Conservation (phyloP, 2,797 vertebrate species). For the Hipposideros larvatus region DNA sequence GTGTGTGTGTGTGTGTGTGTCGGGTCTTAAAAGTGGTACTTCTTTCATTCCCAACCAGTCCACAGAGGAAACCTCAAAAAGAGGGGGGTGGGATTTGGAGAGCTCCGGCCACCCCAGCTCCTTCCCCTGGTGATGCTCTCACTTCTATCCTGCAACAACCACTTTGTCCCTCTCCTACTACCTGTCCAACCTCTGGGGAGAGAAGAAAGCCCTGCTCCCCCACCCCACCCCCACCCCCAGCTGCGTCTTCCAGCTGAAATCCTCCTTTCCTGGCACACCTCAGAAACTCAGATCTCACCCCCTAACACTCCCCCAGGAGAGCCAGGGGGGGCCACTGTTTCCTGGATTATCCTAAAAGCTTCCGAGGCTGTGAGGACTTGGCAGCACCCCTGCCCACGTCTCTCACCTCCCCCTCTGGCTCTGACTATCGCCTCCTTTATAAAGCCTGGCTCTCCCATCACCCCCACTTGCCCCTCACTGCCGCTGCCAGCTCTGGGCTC, state of each 20-base stretch:
- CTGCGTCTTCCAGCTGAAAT: conserved; percentile 63
- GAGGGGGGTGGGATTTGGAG: not conserved
- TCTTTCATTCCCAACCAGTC: conserved; percentile 42
- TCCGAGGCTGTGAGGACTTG: conserved; percentile 81
- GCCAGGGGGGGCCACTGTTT: conserved; percentile 72
- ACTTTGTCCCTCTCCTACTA: conserved; percentile 32
- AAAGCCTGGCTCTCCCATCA: conserved; percentile 67
- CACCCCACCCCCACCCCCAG: not conserved
- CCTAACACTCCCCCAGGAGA: conserved; percentile 64
- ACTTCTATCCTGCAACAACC: not conserved
- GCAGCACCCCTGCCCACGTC: conserved; percentile 70
- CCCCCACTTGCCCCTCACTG: not conserved
- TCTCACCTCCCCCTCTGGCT: conserved; percentile 70
- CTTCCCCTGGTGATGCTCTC: not conserved
- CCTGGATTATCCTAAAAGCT: conserved; percentile 87
- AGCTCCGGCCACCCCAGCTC: not conserved
- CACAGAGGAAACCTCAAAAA: conserved; percentile 8
- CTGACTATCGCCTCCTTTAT: conserved; percentile 73
- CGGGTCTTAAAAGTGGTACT: not conserved
- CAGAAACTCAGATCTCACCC: conserved; percentile 76
- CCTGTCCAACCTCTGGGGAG: not conserved
- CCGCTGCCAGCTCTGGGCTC: conserved; percentile 74
- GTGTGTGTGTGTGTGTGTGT: not conserved
- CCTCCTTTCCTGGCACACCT: conserved; percentile 75
- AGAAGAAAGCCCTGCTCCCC: conserved; percentile 29